Evolutionary conservation across 1,140 invertebrate species (phyloP).

Genomic region (Lethrus apterus): DNA sequence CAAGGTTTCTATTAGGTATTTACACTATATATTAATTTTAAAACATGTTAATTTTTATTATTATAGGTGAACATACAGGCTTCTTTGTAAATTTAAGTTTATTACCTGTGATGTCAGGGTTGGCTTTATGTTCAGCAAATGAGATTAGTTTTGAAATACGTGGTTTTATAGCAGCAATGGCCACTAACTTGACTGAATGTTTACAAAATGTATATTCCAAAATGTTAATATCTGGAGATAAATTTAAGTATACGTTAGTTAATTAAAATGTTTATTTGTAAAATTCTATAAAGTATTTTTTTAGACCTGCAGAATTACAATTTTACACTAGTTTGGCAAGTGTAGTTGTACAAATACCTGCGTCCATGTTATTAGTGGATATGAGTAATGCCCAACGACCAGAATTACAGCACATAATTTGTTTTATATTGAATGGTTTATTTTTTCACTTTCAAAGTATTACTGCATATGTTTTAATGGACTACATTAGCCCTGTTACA

Average conservation of each 20-base stretch:
- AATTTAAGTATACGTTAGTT: constrained; percentile 73
- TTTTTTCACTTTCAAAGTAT: constrained; percentile 87
- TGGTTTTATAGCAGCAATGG: constrained; percentile 72
- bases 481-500: constrained; percentile 79
- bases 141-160: constrained; percentile 73
- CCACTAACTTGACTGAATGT: constrained; percentile 79
- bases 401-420: constrained; percentile 50
- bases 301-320: constrained; percentile 75
- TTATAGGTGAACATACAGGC: constrained; percentile 63
- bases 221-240: constrained; percentile 71
- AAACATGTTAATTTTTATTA: constrained; percentile 1
- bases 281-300: no score
- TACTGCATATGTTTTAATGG: constrained; percentile 78
- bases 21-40: constrained; percentile 12
- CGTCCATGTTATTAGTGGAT: constrained; percentile 63
- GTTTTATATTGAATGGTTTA: constrained; percentile 67
- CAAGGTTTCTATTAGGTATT: constrained; percentile 59
- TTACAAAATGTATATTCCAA: constrained; percentile 83
- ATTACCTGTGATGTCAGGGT: constrained; percentile 76
- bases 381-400: constrained; percentile 46
- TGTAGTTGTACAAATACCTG: constrained; percentile 72
- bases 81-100: constrained; percentile 71
- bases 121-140: constrained; percentile 75
- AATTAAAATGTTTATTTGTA: constrained; percentile 6
- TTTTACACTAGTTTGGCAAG: constrained; percentile 78